phyloP scores from a whole-genome alignment of 2,797 vertebrate genomes.

The Macrochelys suwanniensis region DNA sequence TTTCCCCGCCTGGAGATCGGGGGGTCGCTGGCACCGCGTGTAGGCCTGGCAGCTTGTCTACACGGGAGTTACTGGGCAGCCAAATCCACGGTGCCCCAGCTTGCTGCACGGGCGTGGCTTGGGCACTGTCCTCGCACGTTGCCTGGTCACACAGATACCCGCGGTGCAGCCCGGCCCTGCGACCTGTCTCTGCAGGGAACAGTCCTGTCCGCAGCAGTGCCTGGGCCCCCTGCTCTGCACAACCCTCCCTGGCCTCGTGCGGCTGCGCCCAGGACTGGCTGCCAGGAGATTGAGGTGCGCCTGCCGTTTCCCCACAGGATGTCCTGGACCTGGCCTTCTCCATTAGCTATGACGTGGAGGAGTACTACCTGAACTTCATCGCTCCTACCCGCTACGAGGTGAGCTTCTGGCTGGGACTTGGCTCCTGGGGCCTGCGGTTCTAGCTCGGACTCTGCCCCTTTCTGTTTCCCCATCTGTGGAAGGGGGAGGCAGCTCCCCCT shows the following conservation, averaged over 20 bases:
- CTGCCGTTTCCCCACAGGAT: slow-evolving; percentile 82
- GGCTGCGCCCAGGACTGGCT: background rate
- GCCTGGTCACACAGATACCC: no score
- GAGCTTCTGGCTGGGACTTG: slow-evolving; percentile 69
- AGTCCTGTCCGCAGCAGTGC: no score
- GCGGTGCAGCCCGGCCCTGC: no score
- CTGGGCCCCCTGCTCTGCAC: background rate
- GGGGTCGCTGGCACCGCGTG: background rate
- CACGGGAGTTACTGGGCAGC: no score
- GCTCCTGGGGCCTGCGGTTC: background rate
- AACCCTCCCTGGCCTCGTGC: background rate
- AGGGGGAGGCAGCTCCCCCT: no score
- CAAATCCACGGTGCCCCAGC: no score
- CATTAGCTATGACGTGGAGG: slow-evolving; percentile 91
- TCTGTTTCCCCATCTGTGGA: background rate
- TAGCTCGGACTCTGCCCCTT: background rate
- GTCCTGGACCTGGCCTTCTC: slow-evolving; percentile 94
- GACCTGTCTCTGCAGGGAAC: no score
- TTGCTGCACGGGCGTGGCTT: no score
- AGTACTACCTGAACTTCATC: slow-evolving; percentile 94
- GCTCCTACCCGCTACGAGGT: slow-evolving; percentile 93
- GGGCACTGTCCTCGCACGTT: no score
- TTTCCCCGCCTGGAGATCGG: background rate
- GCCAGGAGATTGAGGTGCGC: background rate
- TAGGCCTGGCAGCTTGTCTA: background rate